Percentiles rank a stretch among this genome's conserved stretches.
These are phyloP conservation scores for Bucorvus abyssinicus DNA, from an alignment of 2,797 vertebrate genomes.

Conservation along the genomic window DNA sequence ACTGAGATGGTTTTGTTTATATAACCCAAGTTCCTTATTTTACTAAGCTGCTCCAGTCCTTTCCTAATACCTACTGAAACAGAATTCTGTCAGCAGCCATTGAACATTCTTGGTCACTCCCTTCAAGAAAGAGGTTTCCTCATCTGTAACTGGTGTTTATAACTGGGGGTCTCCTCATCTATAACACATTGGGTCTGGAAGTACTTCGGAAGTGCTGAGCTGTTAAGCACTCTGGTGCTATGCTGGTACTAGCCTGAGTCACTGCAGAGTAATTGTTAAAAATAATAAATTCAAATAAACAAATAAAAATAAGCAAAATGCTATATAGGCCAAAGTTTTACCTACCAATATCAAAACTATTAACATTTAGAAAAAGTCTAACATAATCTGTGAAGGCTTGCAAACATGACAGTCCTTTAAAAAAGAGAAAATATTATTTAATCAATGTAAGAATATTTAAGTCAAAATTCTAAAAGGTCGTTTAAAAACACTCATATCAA, in stretches of 20 bases:
- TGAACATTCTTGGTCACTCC: background rate
- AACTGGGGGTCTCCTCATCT: background rate
- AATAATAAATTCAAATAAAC: too few relatives aligned
- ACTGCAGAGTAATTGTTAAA: background rate
- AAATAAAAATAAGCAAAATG: background rate
- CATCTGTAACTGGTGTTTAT: too few relatives aligned
- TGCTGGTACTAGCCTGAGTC: background rate
- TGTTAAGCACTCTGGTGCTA: background rate
- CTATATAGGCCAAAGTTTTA: background rate
- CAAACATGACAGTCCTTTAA: background rate
- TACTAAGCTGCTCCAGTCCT: background rate
- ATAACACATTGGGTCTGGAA: background rate
- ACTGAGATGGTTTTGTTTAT: background rate
- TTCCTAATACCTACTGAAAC: background rate
- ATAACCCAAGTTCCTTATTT: background rate
- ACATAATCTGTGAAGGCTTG: background rate
- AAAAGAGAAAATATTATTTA: background rate
- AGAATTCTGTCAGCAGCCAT: background rate
- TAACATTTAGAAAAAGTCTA: background rate
- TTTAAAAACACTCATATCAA: background rate
- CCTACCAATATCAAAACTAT: background rate
- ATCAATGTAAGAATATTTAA: background rate
- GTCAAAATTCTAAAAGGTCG: background rate
- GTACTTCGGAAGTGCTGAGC: background rate
- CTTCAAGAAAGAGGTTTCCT: background rate